phyloP scores from a whole-genome alignment of 2,888 invertebrate genomes.

The Xanthorhoe spadicearia region DNA sequence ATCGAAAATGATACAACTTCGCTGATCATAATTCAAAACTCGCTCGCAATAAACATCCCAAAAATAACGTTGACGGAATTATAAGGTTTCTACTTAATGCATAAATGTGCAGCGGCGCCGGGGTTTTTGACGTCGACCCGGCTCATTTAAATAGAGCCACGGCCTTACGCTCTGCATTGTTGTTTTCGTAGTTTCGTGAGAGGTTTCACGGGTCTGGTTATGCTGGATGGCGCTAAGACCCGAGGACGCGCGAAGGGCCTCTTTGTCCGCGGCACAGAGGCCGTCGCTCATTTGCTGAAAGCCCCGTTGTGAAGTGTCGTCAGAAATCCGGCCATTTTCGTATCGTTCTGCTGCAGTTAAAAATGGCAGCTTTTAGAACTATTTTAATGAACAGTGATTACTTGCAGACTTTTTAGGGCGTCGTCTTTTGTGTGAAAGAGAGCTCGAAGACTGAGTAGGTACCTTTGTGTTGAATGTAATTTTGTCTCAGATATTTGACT shows the following conservation, averaged over 20 bases:
- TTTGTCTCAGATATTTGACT: neutral
- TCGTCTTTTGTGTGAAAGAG: constrained; percentile 5
- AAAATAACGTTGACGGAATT: constrained; percentile 22
- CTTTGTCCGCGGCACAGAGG: constrained; percentile 66
- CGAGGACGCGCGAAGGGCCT: constrained; percentile 62
- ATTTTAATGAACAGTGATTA: constrained; percentile 37
- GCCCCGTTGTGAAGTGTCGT: constrained; percentile 67
- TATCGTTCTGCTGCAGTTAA: constrained; percentile 54
- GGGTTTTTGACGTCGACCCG: constrained; percentile 47
- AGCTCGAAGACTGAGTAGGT: constrained; percentile 3
- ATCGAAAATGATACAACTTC: neutral
- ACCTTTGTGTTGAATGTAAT: constrained; percentile 4
- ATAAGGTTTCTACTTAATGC: constrained; percentile 44
- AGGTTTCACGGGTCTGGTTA: constrained; percentile 45
- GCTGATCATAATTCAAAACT: neutral
- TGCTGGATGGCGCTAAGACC: constrained; percentile 49
- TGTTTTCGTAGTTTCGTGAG: constrained; percentile 46
- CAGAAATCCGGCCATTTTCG: constrained; percentile 67
- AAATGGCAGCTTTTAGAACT: constrained; percentile 49
- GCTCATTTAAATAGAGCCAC: constrained; percentile 56
- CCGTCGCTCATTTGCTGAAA: constrained; percentile 78
- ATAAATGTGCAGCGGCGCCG: constrained; percentile 59
- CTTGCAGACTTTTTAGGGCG: constrained; percentile 17
- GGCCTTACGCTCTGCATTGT: constrained; percentile 47
- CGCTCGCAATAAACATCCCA: neutral